Conservation (phyloP, 1,140 invertebrate genomes). For the Megalopta genalis region DNA sequence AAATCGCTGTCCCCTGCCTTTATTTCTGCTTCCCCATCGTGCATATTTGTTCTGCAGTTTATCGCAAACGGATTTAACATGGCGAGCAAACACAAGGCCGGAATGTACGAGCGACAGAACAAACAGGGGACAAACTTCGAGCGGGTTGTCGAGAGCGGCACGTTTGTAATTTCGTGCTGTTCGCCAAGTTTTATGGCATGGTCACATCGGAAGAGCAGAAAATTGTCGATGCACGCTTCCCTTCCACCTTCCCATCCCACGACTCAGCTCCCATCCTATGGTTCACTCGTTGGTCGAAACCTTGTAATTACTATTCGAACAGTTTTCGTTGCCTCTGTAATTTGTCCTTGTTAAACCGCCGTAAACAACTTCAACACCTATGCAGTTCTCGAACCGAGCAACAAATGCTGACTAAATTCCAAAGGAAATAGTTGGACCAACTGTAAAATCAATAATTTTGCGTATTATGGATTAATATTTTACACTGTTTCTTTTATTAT, state of each 20-base stretch:
- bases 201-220: constrained; percentile 10
- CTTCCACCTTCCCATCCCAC: no score
- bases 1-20: neutral
- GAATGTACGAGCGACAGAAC: neutral
- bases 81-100: constrained; percentile 6
- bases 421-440: neutral
- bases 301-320: constrained; percentile 38
- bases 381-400: no score
- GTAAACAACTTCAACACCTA: neutral
- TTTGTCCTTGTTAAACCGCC: constrained; percentile 25
- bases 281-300: neutral
- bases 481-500: no score
- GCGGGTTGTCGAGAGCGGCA: neutral
- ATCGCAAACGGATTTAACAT: constrained; percentile 16
- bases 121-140: constrained; percentile 28
- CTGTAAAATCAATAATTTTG: no score
- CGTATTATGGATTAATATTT: no score
- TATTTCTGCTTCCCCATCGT: neutral
- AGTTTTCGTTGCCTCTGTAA: constrained; percentile 31
- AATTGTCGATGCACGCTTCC: neutral
- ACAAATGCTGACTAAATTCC: neutral
- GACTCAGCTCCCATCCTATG: neutral
- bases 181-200: constrained; percentile 38
- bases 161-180: constrained; percentile 23
- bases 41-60: constrained; percentile 25